These are phyloP conservation scores for Eulemur rufifrons DNA, from an alignment of 2,113 vertebrate genomes.

Conservation along the genomic window DNA sequence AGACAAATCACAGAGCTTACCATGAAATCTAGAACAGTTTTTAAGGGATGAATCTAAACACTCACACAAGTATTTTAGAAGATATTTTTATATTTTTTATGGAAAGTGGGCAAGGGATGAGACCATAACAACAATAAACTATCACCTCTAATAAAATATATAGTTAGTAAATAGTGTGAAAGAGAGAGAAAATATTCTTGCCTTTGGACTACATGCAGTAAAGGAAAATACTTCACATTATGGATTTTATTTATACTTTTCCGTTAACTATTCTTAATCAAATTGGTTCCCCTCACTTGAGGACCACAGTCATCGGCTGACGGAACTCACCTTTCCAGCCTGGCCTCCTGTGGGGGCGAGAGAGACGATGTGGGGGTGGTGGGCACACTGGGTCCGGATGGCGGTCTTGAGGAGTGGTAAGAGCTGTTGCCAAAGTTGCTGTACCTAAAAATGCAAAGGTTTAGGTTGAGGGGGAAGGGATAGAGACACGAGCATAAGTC, in stretches of 20 bases:
- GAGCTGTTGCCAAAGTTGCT: constrained; percentile 83
- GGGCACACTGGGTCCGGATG: constrained; percentile 80
- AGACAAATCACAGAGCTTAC: background rate
- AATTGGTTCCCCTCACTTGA: background rate
- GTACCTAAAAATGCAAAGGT: constrained; percentile 83
- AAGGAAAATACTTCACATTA: constrained; percentile 23
- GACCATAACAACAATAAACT: background rate
- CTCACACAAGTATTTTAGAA: constrained; percentile 2
- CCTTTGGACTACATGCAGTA: background rate
- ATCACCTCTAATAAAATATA: background rate
- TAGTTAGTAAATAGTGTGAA: background rate
- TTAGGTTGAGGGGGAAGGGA: background rate
- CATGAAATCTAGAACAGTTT: background rate
- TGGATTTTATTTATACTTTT: background rate
- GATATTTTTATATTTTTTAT: background rate
- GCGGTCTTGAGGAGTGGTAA: constrained; percentile 83
- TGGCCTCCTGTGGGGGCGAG: constrained; percentile 85
- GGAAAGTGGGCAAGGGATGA: background rate
- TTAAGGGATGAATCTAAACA: constrained; percentile 18
- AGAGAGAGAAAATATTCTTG: constrained; percentile 5
- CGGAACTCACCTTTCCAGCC: constrained; percentile 88
- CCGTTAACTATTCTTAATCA: background rate
- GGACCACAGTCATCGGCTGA: background rate
- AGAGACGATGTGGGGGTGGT: constrained; percentile 81
- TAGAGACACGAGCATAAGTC: constrained; percentile 49